phyloP scores from a whole-genome alignment of 2,113 vertebrate genomes.

The Crotophaga sulcirostris region DNA sequence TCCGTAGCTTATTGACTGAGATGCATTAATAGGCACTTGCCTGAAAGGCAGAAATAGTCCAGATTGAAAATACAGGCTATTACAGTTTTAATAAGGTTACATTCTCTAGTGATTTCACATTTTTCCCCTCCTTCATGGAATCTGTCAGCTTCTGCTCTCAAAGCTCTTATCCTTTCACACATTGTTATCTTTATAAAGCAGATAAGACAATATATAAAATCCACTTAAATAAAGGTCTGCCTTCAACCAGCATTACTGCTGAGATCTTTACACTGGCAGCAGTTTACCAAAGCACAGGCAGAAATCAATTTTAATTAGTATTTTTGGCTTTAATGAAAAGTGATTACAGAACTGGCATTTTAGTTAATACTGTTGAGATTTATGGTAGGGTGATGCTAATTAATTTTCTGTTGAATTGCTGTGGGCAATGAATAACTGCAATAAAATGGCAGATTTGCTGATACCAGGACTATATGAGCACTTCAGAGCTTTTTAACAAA shows the following conservation, averaged over 20 bases:
- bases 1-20: constrained; percentile 5
- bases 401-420: constrained; percentile 81
- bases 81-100: constrained; percentile 50
- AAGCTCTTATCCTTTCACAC: constrained; percentile 67
- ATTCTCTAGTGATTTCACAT: constrained; percentile 1
- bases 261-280: constrained; percentile 73
- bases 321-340: constrained; percentile 84
- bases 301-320: constrained; percentile 89
- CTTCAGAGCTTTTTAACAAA: constrained; percentile 74
- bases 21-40: constrained; percentile 33
- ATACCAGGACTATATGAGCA: constrained; percentile 70
- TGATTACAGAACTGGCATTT: constrained; percentile 85
- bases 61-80: neutral
- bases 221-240: constrained; percentile 75
- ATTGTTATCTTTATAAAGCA: constrained; percentile 73
- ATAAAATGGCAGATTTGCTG: constrained; percentile 76
- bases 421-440: constrained; percentile 70
- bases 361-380: constrained; percentile 82
- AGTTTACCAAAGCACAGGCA: constrained; percentile 74
- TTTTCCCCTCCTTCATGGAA: neutral
- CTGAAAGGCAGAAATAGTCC: neutral
- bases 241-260: constrained; percentile 57
- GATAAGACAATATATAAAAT: constrained; percentile 72
- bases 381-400: constrained; percentile 79
- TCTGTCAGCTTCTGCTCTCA: constrained; percentile 28